These are phyloP conservation scores for Dallia pectoralis DNA, from an alignment of 2,797 vertebrate genomes.

Conservation along the genomic window DNA sequence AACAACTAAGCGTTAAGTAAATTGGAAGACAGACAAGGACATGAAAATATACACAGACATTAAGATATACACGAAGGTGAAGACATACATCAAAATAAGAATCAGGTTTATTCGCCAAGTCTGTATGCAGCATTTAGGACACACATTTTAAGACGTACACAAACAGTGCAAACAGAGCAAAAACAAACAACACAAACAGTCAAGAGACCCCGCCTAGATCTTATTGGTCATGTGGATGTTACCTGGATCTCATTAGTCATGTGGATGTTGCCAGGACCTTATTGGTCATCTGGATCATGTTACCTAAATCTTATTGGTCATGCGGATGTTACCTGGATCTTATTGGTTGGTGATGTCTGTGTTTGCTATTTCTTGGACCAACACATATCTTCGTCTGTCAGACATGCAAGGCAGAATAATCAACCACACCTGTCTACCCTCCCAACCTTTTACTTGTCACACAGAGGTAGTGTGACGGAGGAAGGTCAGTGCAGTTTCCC, in stretches of 20 bases:
- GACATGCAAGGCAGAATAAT: not conserved
- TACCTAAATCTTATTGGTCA: not conserved
- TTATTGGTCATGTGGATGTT: conserved; percentile 24
- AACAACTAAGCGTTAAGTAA: too few species aligned
- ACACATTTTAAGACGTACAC: too few species aligned
- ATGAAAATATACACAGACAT: too few species aligned
- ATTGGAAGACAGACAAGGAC: too few species aligned
- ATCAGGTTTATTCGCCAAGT: too few species aligned
- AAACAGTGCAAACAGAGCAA: too few species aligned
- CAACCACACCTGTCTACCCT: not conserved
- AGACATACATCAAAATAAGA: too few species aligned
- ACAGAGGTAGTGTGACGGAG: not conserved
- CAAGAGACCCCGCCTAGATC: too few species aligned
- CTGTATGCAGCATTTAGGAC: too few species aligned
- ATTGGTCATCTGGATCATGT: conserved; percentile 21
- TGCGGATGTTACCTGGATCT: conserved; percentile 46
- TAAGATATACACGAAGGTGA: too few species aligned
- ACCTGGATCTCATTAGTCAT: conserved; percentile 45
- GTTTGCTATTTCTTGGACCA: conserved; percentile 22
- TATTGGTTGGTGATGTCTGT: conserved; percentile 32
- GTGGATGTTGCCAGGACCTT: too few species aligned
- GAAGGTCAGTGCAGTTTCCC: conserved; percentile 4
- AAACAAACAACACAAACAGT: too few species aligned
- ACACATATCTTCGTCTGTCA: conserved; percentile 34
- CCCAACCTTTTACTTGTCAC: not conserved